phyloP scores from a whole-genome alignment of 2,797 vertebrate species.

The Falco novaeseelandiae region DNA sequence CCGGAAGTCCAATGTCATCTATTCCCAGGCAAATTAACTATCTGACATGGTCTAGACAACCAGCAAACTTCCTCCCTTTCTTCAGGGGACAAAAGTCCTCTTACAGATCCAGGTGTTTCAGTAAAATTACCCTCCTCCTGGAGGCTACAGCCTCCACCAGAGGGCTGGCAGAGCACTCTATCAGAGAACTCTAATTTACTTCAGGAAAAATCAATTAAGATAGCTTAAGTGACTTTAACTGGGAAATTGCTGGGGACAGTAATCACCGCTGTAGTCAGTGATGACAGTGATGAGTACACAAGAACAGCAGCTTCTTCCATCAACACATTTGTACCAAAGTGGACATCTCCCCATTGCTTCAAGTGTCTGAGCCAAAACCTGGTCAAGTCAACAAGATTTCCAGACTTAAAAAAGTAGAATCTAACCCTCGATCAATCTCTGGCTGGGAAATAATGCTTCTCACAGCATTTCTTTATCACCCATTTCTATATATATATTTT shows the following conservation, averaged over 20 bases:
- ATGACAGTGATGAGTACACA: background rate
- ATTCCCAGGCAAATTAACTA: background rate
- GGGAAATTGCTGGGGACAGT: background rate
- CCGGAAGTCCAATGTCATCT: background rate
- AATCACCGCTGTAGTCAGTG: background rate
- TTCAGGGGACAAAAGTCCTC: background rate
- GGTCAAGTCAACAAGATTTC: background rate
- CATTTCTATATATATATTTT: background rate
- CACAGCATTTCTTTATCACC: background rate
- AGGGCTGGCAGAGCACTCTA: background rate
- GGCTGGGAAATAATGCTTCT: background rate
- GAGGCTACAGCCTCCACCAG: background rate
- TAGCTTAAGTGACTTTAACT: constrained; percentile 5
- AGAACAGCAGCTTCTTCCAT: background rate
- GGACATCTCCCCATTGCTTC: background rate
- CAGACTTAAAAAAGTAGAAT: background rate
- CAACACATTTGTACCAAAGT: background rate
- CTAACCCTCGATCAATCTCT: background rate
- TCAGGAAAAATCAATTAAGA: constrained; percentile 42
- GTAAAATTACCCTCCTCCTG: background rate
- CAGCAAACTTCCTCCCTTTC: background rate
- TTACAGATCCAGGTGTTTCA: background rate
- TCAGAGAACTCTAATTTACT: constrained; percentile 6
- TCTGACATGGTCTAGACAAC: background rate
- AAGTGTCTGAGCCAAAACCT: background rate